Base-by-base conservation (phyloP, 2,797 vertebrate genomes). In the Graptemys geographica region DNA sequence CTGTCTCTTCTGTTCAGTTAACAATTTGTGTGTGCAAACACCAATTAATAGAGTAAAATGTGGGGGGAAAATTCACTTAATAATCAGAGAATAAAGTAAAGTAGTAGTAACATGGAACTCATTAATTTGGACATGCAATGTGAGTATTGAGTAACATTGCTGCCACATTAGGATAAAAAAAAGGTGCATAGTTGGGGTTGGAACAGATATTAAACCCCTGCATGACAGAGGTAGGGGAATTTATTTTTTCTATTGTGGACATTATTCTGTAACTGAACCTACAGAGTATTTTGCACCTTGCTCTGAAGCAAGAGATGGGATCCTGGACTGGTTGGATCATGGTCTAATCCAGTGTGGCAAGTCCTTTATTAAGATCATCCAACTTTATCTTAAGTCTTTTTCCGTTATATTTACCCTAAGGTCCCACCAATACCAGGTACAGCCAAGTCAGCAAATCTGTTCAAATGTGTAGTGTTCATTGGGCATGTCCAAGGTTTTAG, bases 11-110 rank as follows among this genome's bases (percentile, higher is more conserved):
- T 76, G 15, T 44, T 44, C 49, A 44, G 12, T 81, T 88, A 74
- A n/a, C 15, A 57, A 1, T 90, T 78, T 57, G 80, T 31, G 15
- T 89, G 62, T 81, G 31, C 49, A 86, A 53, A 1, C 33, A 65
- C 16, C 4, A 8, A 21, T 81, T 62, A 47, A 33, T 81, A 33
- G 79, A 79, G 31, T 83, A 65, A 90, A 81, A 65, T 44, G 53
- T 57, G 94, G 76, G n/a, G 72, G 72, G 83, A 88, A 95, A 16
- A 1, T 89, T 91, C 10, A 79, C 31, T 19, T 93, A 85, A 21
- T 72, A 72, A 69, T 69, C n/a, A 37, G n/a, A 69, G 65, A 37
- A 23, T 37, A 69, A 65, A n/a, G 37, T 23, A 81, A 56, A 87
- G 3, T 79, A 21, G 33, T 81, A 53, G 28, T 47, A 76, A 44